These are phyloP conservation scores for Meiosimyza decipiens DNA, from an alignment of 2,888 invertebrate genomes.

Conservation along the genomic window DNA sequence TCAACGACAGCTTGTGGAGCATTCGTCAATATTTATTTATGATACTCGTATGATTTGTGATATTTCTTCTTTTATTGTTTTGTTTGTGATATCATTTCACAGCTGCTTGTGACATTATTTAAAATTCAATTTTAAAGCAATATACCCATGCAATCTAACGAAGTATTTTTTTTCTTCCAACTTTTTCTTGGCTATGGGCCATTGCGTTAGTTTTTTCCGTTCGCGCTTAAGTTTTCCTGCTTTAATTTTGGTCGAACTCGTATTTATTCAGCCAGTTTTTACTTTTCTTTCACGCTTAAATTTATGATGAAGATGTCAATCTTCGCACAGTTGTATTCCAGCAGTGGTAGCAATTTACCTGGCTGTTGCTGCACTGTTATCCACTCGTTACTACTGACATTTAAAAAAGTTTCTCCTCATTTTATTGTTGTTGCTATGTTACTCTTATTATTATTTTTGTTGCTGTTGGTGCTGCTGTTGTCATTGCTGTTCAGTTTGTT, in stretches of 20 bases:
- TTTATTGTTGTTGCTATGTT: slow-evolving; percentile 50
- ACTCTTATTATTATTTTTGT: slow-evolving; percentile 36
- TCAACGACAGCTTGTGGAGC: background rate
- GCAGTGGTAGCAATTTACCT: background rate
- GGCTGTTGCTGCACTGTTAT: slow-evolving; percentile 51
- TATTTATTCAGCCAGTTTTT: slow-evolving; percentile 51
- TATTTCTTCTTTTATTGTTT: slow-evolving; percentile 13
- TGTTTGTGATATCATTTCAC: slow-evolving; percentile 33
- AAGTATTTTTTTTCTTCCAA: background rate
- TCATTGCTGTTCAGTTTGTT: slow-evolving; percentile 23
- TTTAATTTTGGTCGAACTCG: slow-evolving; percentile 3
- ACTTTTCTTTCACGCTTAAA: slow-evolving; percentile 51
- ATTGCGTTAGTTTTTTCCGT: slow-evolving; percentile 33
- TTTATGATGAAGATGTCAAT: slow-evolving; percentile 64
- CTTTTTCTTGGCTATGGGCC: background rate
- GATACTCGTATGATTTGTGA: background rate
- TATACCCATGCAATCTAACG: background rate
- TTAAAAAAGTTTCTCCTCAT: slow-evolving; percentile 33
- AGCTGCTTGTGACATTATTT: slow-evolving; percentile 31
- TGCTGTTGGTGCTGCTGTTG: slow-evolving; percentile 36
- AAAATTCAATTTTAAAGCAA: slow-evolving; percentile 28
- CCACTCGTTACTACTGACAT: background rate
- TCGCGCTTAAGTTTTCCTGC: slow-evolving; percentile 30
- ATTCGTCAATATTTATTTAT: slow-evolving; percentile 19
- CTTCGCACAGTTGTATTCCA: slow-evolving; percentile 30